These are phyloP conservation scores for Dinocampus coccinellae DNA, from an alignment of 2,888 invertebrate genomes.

Conservation along the genomic window DNA sequence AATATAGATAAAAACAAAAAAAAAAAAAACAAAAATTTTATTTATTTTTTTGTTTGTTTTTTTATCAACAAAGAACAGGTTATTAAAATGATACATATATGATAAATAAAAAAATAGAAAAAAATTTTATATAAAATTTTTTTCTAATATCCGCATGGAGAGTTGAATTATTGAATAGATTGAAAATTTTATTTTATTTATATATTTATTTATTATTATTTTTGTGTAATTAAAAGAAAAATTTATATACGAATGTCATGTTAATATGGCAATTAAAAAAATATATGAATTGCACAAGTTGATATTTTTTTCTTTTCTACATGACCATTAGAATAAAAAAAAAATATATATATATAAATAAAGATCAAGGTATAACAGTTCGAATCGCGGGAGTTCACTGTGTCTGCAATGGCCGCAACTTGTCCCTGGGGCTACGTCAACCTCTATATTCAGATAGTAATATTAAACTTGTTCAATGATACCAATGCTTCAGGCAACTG, in stretches of 20 bases:
- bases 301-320: too few relatives aligned
- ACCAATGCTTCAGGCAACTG: slow-evolving; percentile 47
- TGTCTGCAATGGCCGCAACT: slow-evolving; percentile 52
- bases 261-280: background rate
- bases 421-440: slow-evolving; percentile 47
- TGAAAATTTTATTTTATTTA: too few relatives aligned
- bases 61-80: background rate
- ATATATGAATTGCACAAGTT: background rate
- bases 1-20: too few relatives aligned
- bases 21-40: too few relatives aligned
- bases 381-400: slow-evolving; percentile 51
- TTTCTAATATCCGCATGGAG: too few relatives aligned
- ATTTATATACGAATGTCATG: background rate
- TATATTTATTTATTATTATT: too few relatives aligned
- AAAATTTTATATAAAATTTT: too few relatives aligned
- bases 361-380: slow-evolving; percentile 27
- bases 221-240: background rate
- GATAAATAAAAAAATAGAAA: too few relatives aligned
- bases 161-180: too few relatives aligned
- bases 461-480: slow-evolving; percentile 57
- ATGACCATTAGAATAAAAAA: too few relatives aligned
- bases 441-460: slow-evolving; percentile 56
- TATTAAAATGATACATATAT: too few relatives aligned
- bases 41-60: too few relatives aligned
- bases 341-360: background rate